phyloP scores from a whole-genome alignment of 2,797 vertebrate species.

The Acanthiza pusilla region DNA sequence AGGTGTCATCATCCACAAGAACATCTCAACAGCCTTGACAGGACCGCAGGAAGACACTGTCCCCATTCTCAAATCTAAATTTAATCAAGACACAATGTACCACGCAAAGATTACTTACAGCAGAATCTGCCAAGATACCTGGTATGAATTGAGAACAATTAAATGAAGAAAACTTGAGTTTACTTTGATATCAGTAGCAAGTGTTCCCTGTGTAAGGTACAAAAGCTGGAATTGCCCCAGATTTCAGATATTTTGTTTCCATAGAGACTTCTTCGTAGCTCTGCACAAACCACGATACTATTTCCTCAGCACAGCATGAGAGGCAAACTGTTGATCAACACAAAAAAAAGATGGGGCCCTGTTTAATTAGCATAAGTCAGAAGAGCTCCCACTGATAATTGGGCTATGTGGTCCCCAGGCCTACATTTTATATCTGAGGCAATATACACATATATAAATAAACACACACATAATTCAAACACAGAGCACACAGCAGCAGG shows the following conservation, averaged over 20 bases:
- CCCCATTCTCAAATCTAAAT: background rate
- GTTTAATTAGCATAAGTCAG: background rate
- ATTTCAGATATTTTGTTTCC: conserved; percentile 23
- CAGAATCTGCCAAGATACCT: background rate
- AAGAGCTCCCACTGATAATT: background rate
- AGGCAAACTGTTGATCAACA: background rate
- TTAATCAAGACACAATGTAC: conserved; percentile 1
- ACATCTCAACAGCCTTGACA: conserved; percentile 21
- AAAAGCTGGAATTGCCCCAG: background rate
- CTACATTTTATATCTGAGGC: background rate
- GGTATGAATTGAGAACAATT: background rate
- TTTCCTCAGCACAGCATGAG: background rate
- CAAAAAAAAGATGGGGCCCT: background rate
- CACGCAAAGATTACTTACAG: background rate
- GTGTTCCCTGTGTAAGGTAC: background rate
- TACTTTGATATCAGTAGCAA: background rate
- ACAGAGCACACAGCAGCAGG: background rate
- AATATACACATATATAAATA: too few relatives aligned
- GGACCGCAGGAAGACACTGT: background rate
- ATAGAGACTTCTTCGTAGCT: background rate
- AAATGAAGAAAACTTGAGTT: background rate
- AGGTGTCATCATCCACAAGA: background rate
- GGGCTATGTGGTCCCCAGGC: background rate
- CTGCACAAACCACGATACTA: background rate
- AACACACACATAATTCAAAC: rapidly evolving